These are phyloP conservation scores for Thumatha senex DNA, from an alignment of 2,888 invertebrate genomes.

Conservation along the genomic window DNA sequence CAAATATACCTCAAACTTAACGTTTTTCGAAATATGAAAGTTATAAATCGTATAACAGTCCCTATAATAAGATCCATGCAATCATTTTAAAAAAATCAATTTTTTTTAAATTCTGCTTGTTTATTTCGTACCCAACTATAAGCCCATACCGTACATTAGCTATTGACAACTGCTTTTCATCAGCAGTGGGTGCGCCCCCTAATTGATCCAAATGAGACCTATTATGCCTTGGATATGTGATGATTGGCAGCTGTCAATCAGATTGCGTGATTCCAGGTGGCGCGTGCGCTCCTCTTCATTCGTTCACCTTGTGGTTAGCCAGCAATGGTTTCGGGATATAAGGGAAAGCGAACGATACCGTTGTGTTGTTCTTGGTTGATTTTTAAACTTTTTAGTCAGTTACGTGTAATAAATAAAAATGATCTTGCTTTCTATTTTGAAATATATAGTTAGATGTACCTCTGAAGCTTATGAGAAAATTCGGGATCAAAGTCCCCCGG, in stretches of 20 bases:
- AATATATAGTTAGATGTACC: too few species aligned
- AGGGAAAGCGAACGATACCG: not conserved
- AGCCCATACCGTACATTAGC: conserved; percentile 39
- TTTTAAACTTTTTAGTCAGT: not conserved
- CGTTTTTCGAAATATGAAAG: too few species aligned
- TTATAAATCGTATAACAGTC: too few species aligned
- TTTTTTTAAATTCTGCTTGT: not conserved
- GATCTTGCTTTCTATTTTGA: too few species aligned
- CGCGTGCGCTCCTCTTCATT: conserved; percentile 48
- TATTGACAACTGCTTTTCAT: conserved; percentile 52
- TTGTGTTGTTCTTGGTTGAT: not conserved
- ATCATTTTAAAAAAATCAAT: not conserved
- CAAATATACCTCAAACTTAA: too few species aligned
- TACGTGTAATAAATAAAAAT: too few species aligned
- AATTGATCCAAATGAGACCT: conserved; percentile 71
- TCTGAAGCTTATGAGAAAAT: too few species aligned
- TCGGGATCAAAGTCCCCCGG: too few species aligned
- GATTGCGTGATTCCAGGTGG: conserved; percentile 68
- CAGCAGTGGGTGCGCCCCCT: conserved; percentile 57
- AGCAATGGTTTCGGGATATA: conserved; percentile 6
- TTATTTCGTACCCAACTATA: not conserved
- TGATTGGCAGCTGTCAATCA: conserved; percentile 81
- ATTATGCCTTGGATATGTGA: conserved; percentile 65
- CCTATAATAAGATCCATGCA: too few species aligned
- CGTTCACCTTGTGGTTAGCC: conserved; percentile 16